A percentile compares a stretch with the other conserved stretches of the same genome.
These are phyloP conservation scores for Hephaestus fuliginosus DNA, from an alignment of 2,797 vertebrate species.

Conservation along the genomic window DNA sequence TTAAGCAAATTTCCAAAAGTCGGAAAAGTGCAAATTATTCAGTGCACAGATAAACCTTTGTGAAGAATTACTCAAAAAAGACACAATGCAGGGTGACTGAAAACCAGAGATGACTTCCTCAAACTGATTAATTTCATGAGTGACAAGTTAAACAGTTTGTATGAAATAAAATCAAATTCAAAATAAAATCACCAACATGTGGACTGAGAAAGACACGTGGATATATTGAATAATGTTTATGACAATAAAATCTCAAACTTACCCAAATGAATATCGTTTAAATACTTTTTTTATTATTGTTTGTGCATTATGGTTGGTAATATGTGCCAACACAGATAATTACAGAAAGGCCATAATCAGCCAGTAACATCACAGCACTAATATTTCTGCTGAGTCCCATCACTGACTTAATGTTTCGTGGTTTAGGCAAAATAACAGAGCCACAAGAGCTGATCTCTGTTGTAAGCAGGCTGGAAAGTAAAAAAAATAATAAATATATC, in stretches of 20 bases:
- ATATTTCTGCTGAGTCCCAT: constrained; percentile 50
- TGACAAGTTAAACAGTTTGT: too few species aligned
- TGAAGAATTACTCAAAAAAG: not conserved
- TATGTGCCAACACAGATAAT: constrained; percentile 65
- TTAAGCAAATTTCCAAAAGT: not conserved
- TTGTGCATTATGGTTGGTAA: constrained; percentile 56
- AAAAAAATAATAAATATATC: constrained; percentile 46
- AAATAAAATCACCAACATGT: not conserved
- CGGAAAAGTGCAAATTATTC: not conserved
- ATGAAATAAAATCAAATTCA: not conserved
- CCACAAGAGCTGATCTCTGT: constrained; percentile 16
- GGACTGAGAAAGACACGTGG: not conserved
- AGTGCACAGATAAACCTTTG: not conserved
- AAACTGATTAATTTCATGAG: not conserved
- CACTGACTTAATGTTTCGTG: constrained; percentile 31
- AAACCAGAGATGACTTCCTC: not conserved
- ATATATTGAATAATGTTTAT: not conserved
- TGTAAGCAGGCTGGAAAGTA: constrained; percentile 13
- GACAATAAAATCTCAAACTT: constrained; percentile 16
- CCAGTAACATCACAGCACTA: constrained; percentile 40
- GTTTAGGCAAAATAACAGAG: constrained; percentile 24
- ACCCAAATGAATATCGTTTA: constrained; percentile 18
- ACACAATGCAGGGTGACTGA: not conserved
- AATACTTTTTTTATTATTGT: constrained; percentile 61
- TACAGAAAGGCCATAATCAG: constrained; percentile 52